Evolutionary conservation across 1,140 invertebrate genomes (phyloP).

Genomic region (Pomacea maculata): DNA sequence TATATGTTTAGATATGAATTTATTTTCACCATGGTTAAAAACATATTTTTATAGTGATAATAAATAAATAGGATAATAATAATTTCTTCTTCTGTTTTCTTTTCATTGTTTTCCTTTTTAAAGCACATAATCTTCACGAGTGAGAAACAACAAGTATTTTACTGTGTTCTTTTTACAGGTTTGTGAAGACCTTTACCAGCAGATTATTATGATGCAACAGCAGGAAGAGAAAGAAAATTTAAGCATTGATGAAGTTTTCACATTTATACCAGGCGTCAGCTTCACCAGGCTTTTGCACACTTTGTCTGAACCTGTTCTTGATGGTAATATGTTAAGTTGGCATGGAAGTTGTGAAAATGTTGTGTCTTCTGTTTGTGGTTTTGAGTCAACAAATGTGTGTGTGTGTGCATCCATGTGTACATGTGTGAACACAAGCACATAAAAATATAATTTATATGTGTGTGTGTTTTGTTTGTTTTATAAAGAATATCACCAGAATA

Average conservation of each 20-base stretch:
- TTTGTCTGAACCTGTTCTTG: slow-evolving; percentile 13
- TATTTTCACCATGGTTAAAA: too few species aligned
- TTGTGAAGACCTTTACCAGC: slow-evolving; percentile 3
- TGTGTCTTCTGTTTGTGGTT: background rate
- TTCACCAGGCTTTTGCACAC: slow-evolving; percentile 39
- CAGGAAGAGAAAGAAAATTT: background rate
- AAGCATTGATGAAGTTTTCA: slow-evolving; percentile 5
- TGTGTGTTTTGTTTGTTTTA: background rate
- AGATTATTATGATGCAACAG: slow-evolving; percentile 7
- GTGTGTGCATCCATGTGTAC: background rate
- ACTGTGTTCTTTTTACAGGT: background rate
- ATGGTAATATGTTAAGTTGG: slow-evolving; percentile 26
- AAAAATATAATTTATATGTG: background rate
- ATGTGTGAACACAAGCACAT: too few species aligned
- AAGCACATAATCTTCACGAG: too few species aligned
- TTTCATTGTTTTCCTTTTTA: too few species aligned
- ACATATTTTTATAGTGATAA: too few species aligned
- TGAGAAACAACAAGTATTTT: too few species aligned
- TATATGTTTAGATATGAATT: too few species aligned
- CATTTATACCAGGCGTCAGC: slow-evolving; percentile 26
- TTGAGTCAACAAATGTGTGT: background rate
- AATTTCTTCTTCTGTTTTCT: too few species aligned
- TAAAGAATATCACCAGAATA: background rate
- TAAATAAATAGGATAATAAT: too few species aligned
- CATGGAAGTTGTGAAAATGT: background rate